A percentile compares a stretch with the other conserved stretches of the same genome.
Conservation (phyloP, 2,113 vertebrate genomes). For the cat (Felis catus) region DNA sequence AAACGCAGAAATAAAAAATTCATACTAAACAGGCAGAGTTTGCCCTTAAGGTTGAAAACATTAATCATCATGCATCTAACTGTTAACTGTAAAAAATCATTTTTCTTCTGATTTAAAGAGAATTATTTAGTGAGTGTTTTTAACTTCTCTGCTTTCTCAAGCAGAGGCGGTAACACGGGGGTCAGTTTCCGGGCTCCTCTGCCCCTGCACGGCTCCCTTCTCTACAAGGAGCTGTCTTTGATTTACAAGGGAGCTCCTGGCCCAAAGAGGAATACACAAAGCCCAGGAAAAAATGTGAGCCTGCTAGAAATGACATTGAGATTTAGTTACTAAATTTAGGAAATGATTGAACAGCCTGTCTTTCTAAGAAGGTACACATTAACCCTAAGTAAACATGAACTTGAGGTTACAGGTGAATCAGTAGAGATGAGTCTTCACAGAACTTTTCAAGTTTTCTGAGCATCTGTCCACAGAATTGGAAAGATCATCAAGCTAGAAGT, state of each 20-base stretch:
- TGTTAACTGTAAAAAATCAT: conserved; percentile 82
- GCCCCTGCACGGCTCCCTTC: conserved; percentile 42
- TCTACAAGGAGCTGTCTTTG: conserved; percentile 68
- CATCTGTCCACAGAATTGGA: background rate
- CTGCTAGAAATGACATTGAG: conserved; percentile 31
- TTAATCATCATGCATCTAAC: conserved; percentile 82
- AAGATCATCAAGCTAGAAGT: background rate
- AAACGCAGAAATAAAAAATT: conserved; percentile 81
- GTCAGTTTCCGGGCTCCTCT: conserved; percentile 57
- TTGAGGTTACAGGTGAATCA: background rate
- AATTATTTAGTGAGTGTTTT: conserved; percentile 81
- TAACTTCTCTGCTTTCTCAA: conserved; percentile 71
- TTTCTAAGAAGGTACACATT: background rate
- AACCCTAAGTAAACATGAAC: background rate
- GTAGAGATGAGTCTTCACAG: background rate
- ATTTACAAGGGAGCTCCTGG: conserved; percentile 54
- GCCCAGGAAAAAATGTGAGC: conserved; percentile 25
- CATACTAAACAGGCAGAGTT: conserved; percentile 81
- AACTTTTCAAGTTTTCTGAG: background rate
- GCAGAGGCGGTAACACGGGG: conserved; percentile 50
- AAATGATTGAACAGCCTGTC: background rate
- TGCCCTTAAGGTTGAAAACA: conserved; percentile 81
- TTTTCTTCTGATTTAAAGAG: conserved; percentile 79
- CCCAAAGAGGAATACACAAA: conserved; percentile 49
- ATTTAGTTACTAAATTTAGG: conserved; percentile 45